Base-by-base conservation (phyloP, 2,888 invertebrate genomes). In the Uropetala carovei region DNA sequence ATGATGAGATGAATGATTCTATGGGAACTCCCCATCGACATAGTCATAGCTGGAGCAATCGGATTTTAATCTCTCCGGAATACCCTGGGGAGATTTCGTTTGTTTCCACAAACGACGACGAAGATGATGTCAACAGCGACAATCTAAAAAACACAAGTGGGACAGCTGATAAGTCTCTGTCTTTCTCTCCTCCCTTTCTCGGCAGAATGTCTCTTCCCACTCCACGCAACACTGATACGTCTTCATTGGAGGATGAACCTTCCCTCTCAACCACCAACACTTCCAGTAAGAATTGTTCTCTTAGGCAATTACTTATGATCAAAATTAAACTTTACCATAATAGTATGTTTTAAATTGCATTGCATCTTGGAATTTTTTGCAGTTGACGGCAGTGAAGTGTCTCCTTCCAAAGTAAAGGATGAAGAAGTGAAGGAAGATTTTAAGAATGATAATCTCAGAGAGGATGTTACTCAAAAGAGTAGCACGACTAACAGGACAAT, bases 1-100 rank as follows among this genome's bases (percentile, higher is more conserved):
- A 93, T 57, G 92, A 93, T 81, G 92, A 83, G 22, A 18, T 64
- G 10, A 92, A 93, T 86, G 93, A 93, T 16, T 27, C 83, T 4
- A n/a, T 82, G 13, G 82, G 64, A 30, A 92, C 91, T 5, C 81
- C 89, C 14, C 16, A n/a, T 43, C 58, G 82, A 14, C 75, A 92
- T 18, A n/a, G 18, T 2, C 60, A 64, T 7, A 91, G 27, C 43
- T 81, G 81, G 59, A 91, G 43, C 59, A 59, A 83, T 68, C 27
- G 27, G 13, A 59, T 43, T 82, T 57, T 43, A 9, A 43, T 56
- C 30, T 89, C 30, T 11, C 60, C 64, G 5, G 64, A 89, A 22
- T 30, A 64, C 13, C 64, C 89, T 18, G 30, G 68, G n/a, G 89
- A 89, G 43, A n/a, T n/a, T 18, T 89, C 89, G 30, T 92, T 92